Evolutionary conservation across 30 jellyfish, hydroid and myxozoan species (phyloP).

Genomic region (Aurelia aurita complex sp. Pacific): DNA sequence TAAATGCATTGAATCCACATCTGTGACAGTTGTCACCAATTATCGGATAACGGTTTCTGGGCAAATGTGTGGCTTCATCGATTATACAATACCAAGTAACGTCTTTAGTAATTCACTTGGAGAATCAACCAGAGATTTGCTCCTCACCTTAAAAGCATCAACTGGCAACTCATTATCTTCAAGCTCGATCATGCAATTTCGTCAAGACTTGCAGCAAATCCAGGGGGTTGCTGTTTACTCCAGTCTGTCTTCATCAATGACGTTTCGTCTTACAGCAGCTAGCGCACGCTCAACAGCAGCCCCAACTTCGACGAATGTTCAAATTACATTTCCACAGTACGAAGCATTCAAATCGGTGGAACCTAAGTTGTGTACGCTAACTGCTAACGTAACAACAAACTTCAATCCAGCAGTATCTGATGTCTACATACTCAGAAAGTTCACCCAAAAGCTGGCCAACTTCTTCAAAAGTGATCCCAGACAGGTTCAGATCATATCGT

Average conservation of each 20-base stretch:
- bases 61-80: slow-evolving; percentile 50
- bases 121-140: slow-evolving; percentile 55
- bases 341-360: background rate
- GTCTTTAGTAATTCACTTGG: slow-evolving; percentile 58
- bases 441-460: slow-evolving; percentile 35
- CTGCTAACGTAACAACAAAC: slow-evolving; percentile 26
- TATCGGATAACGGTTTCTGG: background rate
- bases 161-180: slow-evolving; percentile 10
- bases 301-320: slow-evolving; percentile 19
- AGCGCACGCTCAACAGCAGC: slow-evolving; percentile 42
- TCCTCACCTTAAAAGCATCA: slow-evolving; percentile 30
- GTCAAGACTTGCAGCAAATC: slow-evolving; percentile 7
- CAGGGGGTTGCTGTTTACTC: slow-evolving; percentile 15
- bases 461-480: slow-evolving; percentile 1
- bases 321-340: slow-evolving; percentile 22
- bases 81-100: slow-evolving; percentile 36
- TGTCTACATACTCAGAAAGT: slow-evolving; percentile 39
- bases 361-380: slow-evolving; percentile 23
- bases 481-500: slow-evolving; percentile 45
- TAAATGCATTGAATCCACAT: slow-evolving; percentile 42
- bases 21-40: slow-evolving; percentile 10
- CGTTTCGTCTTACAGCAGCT: slow-evolving; percentile 34
- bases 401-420: slow-evolving; percentile 48
- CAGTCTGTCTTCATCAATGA: background rate
- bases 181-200: slow-evolving; percentile 16